Base-by-base conservation (phyloP, 2,113 vertebrate genomes). In the Nannospalax galili region DNA sequence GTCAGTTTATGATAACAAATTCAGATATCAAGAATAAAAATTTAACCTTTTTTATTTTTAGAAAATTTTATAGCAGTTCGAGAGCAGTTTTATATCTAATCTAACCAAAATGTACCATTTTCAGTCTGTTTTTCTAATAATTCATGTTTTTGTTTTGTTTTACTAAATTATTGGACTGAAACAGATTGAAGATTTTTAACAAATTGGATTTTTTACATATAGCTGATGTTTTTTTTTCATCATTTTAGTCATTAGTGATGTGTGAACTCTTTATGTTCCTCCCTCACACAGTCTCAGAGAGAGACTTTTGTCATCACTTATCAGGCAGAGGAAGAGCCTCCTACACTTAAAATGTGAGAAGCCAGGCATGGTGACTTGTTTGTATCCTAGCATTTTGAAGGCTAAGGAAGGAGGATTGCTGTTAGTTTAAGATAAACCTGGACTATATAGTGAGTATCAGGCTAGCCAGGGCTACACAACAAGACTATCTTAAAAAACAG, bases 11-110 rank as follows among this genome's bases (percentile, higher is more conserved):
- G 42, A 26, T 65, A 75, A 0, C 45, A 78, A 88, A 37, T 73
- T 97, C 62, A 94, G 70, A 92, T 78, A 62, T 69, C 72, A 77
- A 78, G 62, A 90, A 10, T 81, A 65, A 81, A 45, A 60, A 48
- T 78, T 80, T 80, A 73, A 48, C 45, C n/a, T 65, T 26, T 28
- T 14, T 28, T 73, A 14, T 37, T 24, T 62, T 74, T 45, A 81
- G 74, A 65, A 88, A 17, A 79, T 73, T 79, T 88, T 32, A 45
- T 28, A n/a, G 35, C 30, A 56, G 15, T 84, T 82, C 60, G 60
- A 64, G 37, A 77, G 28, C 72, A 88, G 65, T 58, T 58, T 58
- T n/a, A n/a, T n/a, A n/a, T n/a, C n/a, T n/a, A n/a, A n/a, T 75
- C 30, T 88, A 94, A 78, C 42, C 74, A 87, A 93, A 95, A 65